phyloP scores from a whole-genome alignment of 2,113 vertebrate genomes.

The Sebastes fasciatus region DNA sequence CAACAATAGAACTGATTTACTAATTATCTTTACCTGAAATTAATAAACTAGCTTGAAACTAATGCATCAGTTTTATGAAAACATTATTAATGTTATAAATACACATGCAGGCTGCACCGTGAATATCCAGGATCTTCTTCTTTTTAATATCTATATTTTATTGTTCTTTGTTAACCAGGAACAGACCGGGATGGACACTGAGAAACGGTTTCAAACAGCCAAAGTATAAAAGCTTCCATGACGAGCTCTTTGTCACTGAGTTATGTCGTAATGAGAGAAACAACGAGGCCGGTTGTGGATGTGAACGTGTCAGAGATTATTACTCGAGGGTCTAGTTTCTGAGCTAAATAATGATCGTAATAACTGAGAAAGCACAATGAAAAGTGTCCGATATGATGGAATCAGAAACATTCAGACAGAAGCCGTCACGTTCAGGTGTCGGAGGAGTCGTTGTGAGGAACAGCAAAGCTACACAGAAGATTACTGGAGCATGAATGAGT shows the following conservation, averaged over 20 bases:
- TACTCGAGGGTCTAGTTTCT: background rate
- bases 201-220: too few relatives aligned
- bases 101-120: background rate
- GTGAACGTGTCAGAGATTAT: conserved; percentile 45
- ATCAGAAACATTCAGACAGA: conserved; percentile 5
- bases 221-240: background rate
- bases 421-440: background rate
- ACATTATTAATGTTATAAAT: background rate
- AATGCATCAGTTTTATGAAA: background rate
- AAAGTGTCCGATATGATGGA: conserved; percentile 29
- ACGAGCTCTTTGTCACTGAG: background rate
- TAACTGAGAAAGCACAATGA: conserved; percentile 5
- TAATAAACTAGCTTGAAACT: background rate
- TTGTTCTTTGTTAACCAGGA: background rate
- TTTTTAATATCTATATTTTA: background rate
- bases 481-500: too few relatives aligned
- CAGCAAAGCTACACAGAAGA: too few relatives aligned
- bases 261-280: background rate
- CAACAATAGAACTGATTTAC: background rate
- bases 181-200: too few relatives aligned
- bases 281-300: conserved; percentile 4
- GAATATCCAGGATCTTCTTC: background rate
- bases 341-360: conserved; percentile 1
- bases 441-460: conserved; percentile 17
- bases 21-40: background rate